These are phyloP conservation scores for Ochlodes sylvanus DNA, from an alignment of 2,888 invertebrate species.

Conservation along the genomic window DNA sequence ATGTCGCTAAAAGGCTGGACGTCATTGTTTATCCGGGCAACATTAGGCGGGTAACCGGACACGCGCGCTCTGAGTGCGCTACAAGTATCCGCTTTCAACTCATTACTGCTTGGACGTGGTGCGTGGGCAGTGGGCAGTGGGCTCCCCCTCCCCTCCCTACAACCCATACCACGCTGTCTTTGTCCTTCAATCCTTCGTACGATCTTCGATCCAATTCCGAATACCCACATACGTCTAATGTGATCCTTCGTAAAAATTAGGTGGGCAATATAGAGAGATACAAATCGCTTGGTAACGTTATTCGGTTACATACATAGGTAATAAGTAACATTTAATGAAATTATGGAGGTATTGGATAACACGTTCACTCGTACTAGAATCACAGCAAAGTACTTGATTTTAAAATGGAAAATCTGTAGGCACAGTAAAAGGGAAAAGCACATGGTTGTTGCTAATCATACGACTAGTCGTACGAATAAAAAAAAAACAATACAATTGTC, in stretches of 20 bases:
- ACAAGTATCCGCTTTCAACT: conserved; percentile 86
- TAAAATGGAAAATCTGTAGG: no score
- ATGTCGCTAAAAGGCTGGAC: conserved; percentile 85
- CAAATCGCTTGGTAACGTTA: neutral
- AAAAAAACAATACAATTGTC: no score
- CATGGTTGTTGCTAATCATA: no score
- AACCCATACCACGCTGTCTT: conserved; percentile 62
- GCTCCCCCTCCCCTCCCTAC: conserved; percentile 49
- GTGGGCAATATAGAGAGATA: neutral
- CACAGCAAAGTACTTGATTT: no score
- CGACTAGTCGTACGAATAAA: no score
- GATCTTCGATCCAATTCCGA: conserved; percentile 82
- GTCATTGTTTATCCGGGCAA: conserved; percentile 85
- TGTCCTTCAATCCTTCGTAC: conserved; percentile 82
- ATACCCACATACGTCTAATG: conserved; percentile 77
- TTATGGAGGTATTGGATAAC: no score
- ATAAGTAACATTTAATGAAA: no score
- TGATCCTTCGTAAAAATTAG: conserved; percentile 61
- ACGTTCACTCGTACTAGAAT: no score
- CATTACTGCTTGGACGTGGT: conserved; percentile 84
- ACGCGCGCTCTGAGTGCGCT: conserved; percentile 84
- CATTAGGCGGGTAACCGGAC: conserved; percentile 85
- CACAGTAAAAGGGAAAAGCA: no score
- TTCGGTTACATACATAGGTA: neutral
- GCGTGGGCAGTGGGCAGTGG: conserved; percentile 63